phyloP scores from a whole-genome alignment of 2,113 vertebrate species.

The Mus pahari region DNA sequence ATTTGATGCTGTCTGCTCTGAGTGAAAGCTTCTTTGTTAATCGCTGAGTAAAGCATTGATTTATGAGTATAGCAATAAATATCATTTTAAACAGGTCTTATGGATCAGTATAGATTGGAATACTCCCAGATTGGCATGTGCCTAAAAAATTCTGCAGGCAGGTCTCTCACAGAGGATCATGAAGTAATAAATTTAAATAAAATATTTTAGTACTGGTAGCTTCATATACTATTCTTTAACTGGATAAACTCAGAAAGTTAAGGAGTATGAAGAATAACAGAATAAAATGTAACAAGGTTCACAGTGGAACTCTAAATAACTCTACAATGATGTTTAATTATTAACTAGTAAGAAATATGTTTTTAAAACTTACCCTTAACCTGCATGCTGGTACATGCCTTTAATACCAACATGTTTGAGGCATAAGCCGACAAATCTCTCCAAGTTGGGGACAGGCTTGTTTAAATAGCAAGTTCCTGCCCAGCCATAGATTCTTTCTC shows the following conservation, averaged over 20 bases:
- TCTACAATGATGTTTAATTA: not conserved
- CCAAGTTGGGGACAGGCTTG: not conserved
- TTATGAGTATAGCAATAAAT: not conserved
- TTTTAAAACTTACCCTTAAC: not conserved
- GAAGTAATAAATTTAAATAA: not conserved
- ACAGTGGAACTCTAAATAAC: not conserved
- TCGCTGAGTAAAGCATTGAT: not conserved
- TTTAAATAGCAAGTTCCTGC: not conserved
- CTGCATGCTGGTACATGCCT: not conserved
- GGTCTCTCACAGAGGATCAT: not conserved
- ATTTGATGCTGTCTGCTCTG: not conserved
- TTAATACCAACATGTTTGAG: not conserved
- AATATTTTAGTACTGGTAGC: not conserved
- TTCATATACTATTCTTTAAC: not conserved
- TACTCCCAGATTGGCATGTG: not conserved
- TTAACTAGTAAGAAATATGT: not conserved
- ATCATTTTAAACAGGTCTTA: not conserved
- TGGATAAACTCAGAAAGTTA: not conserved
- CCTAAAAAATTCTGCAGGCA: not conserved
- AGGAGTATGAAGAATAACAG: not conserved
- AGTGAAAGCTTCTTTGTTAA: not conserved
- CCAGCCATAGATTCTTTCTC: not conserved
- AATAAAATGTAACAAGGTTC: not conserved
- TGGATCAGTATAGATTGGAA: not conserved
- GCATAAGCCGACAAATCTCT: not conserved